Evolutionary conservation across 1,140 invertebrate genomes (phyloP).

Genomic region (Zaprionus taronus): DNA sequence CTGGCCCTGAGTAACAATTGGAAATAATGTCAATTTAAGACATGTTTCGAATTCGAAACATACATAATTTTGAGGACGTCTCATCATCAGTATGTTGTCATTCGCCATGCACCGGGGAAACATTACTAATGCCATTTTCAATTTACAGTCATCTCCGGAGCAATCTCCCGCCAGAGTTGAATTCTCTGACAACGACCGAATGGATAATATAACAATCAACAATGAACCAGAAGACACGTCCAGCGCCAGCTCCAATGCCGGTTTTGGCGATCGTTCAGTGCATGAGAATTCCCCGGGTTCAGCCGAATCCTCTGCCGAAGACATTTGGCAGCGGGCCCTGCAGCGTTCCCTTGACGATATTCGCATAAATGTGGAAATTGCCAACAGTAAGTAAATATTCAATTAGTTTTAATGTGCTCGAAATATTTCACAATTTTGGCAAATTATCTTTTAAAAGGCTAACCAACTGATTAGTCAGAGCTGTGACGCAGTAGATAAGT

Average conservation of each 20-base stretch:
- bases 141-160: neutral
- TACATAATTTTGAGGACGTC: neutral
- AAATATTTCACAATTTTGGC: neutral
- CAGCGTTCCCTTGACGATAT: neutral
- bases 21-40: neutral
- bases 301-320: neutral
- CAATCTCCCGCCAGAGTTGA: neutral
- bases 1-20: neutral
- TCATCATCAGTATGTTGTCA: neutral
- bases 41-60: neutral
- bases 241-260: neutral
- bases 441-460: neutral
- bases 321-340: neutral
- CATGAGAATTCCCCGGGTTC: neutral
- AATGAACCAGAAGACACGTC: neutral
- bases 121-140: neutral
- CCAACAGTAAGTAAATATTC: conserved; percentile 25
- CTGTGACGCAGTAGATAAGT: neutral
- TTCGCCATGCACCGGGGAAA: neutral
- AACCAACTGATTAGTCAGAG: neutral
- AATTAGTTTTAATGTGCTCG: neutral
- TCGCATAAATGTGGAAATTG: conserved; percentile 26
- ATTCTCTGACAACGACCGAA: neutral
- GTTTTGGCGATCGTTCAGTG: neutral
- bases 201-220: neutral